Percentiles rank a stretch among this genome's conserved stretches.
phyloP scores from a whole-genome alignment of 2,888 invertebrate genomes.

The Pardosa pseudoannulata region DNA sequence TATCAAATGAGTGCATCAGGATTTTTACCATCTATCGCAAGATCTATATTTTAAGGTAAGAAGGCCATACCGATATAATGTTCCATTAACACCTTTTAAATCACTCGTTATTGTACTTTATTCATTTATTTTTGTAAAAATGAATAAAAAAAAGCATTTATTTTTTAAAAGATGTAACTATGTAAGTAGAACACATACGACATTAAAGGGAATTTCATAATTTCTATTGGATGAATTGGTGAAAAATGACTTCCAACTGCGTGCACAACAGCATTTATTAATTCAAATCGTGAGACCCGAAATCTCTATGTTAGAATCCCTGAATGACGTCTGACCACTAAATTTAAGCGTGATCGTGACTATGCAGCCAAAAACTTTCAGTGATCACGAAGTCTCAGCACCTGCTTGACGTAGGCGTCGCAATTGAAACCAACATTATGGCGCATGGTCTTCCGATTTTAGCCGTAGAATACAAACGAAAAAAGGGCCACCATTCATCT shows the following conservation, averaged over 20 bases:
- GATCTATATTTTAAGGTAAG: too few relatives aligned
- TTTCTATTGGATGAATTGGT: neutral
- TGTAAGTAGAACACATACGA: neutral
- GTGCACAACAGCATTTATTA: neutral
- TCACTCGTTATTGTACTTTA: too few relatives aligned
- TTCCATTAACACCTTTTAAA: too few relatives aligned
- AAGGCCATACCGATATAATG: too few relatives aligned
- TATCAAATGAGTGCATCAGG: too few relatives aligned
- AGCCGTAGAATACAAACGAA: neutral
- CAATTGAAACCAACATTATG: slow-evolving; percentile 23
- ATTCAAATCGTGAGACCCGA: slow-evolving; percentile 41
- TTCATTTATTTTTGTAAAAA: too few relatives aligned
- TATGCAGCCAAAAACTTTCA: neutral
- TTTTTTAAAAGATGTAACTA: too few relatives aligned
- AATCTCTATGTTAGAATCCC: slow-evolving; percentile 19
- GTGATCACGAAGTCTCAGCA: slow-evolving; percentile 48
- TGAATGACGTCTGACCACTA: slow-evolving; percentile 35
- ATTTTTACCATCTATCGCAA: too few relatives aligned
- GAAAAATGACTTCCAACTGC: neutral
- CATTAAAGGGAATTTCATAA: neutral
- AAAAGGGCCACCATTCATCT: slow-evolving; percentile 41
- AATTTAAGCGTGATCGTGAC: slow-evolving; percentile 51
- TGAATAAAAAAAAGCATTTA: too few relatives aligned
- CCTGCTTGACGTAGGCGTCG: slow-evolving; percentile 60
- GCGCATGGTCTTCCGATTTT: neutral